These are phyloP conservation scores for Theristicus caerulescens DNA, from an alignment of 2,113 vertebrate genomes.

Conservation along the genomic window DNA sequence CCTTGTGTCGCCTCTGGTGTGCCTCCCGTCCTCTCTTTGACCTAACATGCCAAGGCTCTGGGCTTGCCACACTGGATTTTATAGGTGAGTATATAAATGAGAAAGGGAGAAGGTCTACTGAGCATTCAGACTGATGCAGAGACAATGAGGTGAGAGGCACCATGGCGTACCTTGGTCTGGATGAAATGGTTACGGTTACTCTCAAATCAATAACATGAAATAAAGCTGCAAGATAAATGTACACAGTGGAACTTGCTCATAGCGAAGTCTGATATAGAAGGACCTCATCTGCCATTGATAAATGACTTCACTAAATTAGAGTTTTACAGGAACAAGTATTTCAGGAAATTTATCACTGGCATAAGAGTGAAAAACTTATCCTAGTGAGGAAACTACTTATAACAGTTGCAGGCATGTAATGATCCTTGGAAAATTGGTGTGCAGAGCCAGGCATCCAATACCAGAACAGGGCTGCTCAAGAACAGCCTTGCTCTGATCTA, in stretches of 20 bases:
- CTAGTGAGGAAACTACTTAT: neutral
- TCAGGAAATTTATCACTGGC: neutral
- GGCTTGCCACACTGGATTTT: neutral
- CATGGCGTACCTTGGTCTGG: neutral
- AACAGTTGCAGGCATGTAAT: neutral
- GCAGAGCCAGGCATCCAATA: neutral
- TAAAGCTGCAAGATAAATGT: neutral
- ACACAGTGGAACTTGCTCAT: neutral
- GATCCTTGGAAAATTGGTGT: neutral
- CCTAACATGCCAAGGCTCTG: neutral
- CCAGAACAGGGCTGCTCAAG: rapidly evolving
- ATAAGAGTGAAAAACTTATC: neutral
- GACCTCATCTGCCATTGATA: neutral
- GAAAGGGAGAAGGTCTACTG: neutral
- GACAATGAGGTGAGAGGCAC: neutral
- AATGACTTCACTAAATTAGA: neutral
- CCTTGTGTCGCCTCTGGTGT: neutral
- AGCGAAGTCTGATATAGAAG: neutral
- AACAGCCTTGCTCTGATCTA: neutral
- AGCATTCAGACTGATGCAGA: neutral
- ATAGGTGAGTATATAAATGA: neutral
- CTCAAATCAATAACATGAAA: neutral
- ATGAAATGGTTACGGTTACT: neutral
- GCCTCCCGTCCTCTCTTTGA: neutral
- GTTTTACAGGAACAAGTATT: neutral